Conservation (phyloP, 2,113 vertebrate genomes). For the Peucedramus taeniatus region DNA sequence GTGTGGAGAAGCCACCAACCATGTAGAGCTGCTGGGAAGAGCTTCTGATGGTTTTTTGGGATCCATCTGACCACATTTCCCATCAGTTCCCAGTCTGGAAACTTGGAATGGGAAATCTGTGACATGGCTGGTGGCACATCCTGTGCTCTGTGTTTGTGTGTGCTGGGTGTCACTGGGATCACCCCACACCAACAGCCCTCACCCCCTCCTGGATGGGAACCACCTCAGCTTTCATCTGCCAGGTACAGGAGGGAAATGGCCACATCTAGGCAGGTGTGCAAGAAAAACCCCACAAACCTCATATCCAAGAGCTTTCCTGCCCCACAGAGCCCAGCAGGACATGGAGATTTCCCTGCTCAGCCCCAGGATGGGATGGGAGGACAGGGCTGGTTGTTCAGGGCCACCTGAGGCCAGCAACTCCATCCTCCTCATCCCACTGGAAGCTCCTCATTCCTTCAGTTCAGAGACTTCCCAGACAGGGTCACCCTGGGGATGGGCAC, state of each 20-base stretch:
- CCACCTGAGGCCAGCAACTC: background rate
- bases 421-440: background rate
- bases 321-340: background rate
- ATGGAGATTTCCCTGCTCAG: fast-evolving
- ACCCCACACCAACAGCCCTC: background rate
- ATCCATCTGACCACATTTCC: background rate
- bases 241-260: background rate
- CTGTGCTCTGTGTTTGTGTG: background rate
- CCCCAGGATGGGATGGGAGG: background rate
- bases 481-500: background rate
- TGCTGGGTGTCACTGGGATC: background rate
- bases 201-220: background rate
- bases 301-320: background rate
- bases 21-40: background rate
- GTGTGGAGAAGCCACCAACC: fast-evolving
- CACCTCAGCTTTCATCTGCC: fast-evolving
- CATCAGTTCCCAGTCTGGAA: background rate
- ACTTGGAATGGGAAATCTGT: background rate
- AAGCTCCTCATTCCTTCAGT: background rate
- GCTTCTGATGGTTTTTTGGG: no score
- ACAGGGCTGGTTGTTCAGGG: fast-evolving
- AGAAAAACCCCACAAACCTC: fast-evolving
- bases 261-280: background rate
- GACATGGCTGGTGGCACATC: fast-evolving
- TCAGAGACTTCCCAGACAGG: background rate